Evolutionary conservation across 2,797 vertebrate genomes (phyloP).

Genomic region (Enteromius unitaeniatus): DNA sequence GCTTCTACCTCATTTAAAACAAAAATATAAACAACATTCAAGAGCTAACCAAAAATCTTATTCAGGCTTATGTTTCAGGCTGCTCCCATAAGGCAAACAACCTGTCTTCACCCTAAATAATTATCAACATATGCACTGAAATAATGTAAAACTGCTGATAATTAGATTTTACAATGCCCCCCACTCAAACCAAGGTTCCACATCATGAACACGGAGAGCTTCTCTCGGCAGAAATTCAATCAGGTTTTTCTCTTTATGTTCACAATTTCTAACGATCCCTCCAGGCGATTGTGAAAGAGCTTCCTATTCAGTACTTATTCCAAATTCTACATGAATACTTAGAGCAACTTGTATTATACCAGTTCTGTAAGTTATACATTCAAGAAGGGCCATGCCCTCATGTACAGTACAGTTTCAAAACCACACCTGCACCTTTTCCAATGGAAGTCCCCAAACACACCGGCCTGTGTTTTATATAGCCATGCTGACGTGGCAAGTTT

Average conservation of each 20-base stretch:
- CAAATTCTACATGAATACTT: background rate
- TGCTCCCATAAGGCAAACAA: conserved; percentile 28
- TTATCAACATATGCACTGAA: conserved; percentile 17
- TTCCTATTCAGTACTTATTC: background rate
- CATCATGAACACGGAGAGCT: conserved; percentile 11
- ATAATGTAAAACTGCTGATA: conserved; percentile 22
- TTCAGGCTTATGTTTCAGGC: conserved; percentile 14
- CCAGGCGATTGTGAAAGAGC: background rate
- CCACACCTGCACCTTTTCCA: conserved; percentile 19
- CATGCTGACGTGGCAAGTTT: background rate
- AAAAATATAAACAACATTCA: background rate
- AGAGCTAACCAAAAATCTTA: background rate
- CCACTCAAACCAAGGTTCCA: conserved; percentile 13
- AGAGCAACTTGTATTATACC: background rate
- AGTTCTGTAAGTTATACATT: background rate
- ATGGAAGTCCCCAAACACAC: conserved; percentile 4
- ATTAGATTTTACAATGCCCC: conserved; percentile 21
- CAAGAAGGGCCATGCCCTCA: background rate
- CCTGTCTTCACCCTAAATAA: conserved; percentile 28
- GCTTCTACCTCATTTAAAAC: background rate
- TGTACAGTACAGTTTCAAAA: conserved; percentile 1
- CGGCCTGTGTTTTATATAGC: background rate
- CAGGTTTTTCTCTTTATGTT: conserved; percentile 3
- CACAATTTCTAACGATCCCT: conserved; percentile 16
- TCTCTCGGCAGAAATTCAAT: conserved; percentile 19